Evolutionary conservation across 2,888 invertebrate species (phyloP), one percentile per base, ranked within the genome.

Genomic region (Eurois occulta): DNA sequence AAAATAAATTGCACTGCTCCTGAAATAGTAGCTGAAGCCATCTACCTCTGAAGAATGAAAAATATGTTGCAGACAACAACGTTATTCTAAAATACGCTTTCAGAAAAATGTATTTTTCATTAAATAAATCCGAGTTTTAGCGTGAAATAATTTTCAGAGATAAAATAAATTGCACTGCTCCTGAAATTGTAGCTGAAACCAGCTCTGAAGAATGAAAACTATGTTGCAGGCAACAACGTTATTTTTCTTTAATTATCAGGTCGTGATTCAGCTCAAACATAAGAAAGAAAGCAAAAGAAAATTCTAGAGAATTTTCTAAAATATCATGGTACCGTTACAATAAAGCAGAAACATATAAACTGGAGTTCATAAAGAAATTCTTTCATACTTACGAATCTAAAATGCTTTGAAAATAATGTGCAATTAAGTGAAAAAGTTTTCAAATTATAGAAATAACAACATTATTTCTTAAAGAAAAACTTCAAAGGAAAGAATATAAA

Each of bases 91-190:
- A 65, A 65, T 41, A 41, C n/a, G 38, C 8, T 65, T n/a, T 41
- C 11, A n/a, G 41, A 41, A 41, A 41, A n/a, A 16, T 41, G 38
- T 8, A 16, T 64, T 64, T n/a, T n/a, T 38, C n/a, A 64, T 24
- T n/a, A 38, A 38, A 62, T 35, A 62, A 35, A 62, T 62, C 38
- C n/a, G 38, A 13, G 41, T 8, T n/a, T n/a, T 65, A 65, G 3
- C 16, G 16, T 41, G 18, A 21, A 43, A n/a, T n/a, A 18, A 48
- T 80, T 77, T 62, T 5, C 4, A 41, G 41, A n/a, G 28, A 43
- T 72, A 81, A 72, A 60, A 77, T 35, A 81, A 62, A 81, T 62
- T 80, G 72, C 32, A 80, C 48, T 71, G 5, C 21, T 41, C 60
- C 46, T 60, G 21, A 80, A 71, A 80, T 41, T 48, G 46, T 41